These are phyloP conservation scores for Hesperophylax magnus DNA, from an alignment of 1,140 invertebrate species.

Conservation along the genomic window DNA sequence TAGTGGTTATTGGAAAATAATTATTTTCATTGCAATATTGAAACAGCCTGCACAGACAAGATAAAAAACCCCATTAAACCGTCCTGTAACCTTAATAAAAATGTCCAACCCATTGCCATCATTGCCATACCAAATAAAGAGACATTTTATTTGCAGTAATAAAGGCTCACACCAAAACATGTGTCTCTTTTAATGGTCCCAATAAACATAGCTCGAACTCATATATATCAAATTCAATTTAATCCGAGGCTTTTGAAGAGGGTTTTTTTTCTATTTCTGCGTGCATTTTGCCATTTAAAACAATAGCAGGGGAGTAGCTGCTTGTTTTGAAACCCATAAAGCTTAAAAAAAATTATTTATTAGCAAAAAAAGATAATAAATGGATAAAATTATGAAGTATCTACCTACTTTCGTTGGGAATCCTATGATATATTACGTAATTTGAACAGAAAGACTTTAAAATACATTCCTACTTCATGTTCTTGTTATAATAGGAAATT, in stretches of 20 bases:
- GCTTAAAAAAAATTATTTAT: no score
- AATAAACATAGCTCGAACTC: neutral
- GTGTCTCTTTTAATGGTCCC: constrained; percentile 6
- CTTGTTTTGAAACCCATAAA: no score
- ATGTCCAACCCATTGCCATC: neutral
- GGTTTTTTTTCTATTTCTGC: neutral
- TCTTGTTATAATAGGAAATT: no score
- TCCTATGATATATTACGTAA: no score
- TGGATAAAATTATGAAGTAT: no score
- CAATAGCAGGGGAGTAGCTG: no score
- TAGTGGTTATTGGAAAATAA: neutral
- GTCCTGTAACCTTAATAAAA: constrained; percentile 13
- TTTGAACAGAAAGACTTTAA: no score
- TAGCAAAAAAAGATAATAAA: no score
- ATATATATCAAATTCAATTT: constrained; percentile 10
- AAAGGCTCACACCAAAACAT: neutral
- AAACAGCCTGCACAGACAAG: neutral
- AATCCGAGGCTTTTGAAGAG: neutral
- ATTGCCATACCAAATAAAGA: constrained; percentile 2
- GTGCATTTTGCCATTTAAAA: no score
- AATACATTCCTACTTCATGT: no score
- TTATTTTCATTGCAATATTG: constrained; percentile 8
- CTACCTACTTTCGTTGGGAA: no score
- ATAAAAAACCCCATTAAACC: constrained; percentile 15
- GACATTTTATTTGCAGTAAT: constrained; percentile 17